Conservation (phyloP, 1,140 invertebrate genomes). For the Berghia stephanieae region DNA sequence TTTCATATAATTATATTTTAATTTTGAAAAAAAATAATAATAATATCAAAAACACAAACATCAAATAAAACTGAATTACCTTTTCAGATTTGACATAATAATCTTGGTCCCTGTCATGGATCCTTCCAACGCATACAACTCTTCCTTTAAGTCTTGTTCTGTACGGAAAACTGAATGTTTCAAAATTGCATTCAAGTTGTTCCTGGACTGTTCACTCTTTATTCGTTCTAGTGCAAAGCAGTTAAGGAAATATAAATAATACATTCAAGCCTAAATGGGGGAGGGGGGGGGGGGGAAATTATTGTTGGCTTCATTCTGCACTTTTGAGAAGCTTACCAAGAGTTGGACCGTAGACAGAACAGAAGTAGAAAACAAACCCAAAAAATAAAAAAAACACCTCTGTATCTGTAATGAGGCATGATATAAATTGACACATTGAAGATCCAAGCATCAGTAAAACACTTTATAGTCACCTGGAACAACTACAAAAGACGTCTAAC, state of each 20-base stretch:
- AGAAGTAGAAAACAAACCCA: not conserved
- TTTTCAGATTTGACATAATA: conserved; percentile 60
- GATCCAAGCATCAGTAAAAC: not conserved
- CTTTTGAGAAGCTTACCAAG: too few species aligned
- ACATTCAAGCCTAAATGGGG: not conserved
- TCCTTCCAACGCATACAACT: conserved; percentile 47
- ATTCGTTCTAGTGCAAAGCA: conserved; percentile 36
- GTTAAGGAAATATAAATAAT: conserved; percentile 23
- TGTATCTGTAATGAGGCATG: not conserved
- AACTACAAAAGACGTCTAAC: too few species aligned
- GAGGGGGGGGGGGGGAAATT: too few species aligned
- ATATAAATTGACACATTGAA: conserved; percentile 21
- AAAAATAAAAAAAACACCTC: not conserved
- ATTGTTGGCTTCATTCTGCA: too few species aligned
- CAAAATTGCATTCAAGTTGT: conserved; percentile 54
- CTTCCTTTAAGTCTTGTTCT: conserved; percentile 51
- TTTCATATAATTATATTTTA: too few species aligned
- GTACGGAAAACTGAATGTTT: conserved; percentile 52
- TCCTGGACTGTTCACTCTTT: conserved; percentile 37
- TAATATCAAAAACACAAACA: too few species aligned
- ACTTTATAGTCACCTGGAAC: too few species aligned
- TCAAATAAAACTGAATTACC: conserved; percentile 37
- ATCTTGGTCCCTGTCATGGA: conserved; percentile 58
- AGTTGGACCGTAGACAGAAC: too few species aligned
- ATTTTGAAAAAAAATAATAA: too few species aligned